These are phyloP conservation scores for Sarcophaga caerulescens DNA, from an alignment of 2,888 invertebrate genomes.

Conservation along the genomic window DNA sequence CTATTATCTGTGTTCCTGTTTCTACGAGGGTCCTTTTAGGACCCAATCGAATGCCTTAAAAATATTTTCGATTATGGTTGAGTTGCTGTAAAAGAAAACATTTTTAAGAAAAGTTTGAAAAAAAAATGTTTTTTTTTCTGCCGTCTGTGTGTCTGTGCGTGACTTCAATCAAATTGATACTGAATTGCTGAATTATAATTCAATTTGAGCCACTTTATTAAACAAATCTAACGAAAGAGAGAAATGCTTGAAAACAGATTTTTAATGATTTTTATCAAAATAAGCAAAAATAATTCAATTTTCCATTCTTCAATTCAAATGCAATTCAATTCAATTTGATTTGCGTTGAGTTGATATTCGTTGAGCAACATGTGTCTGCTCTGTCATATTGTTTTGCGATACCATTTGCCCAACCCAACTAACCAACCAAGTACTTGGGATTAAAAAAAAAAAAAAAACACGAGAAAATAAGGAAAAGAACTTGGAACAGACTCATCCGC, in stretches of 20 bases:
- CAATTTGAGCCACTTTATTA: constrained; percentile 25
- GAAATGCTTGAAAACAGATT: constrained; percentile 64
- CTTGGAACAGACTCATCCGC: constrained; percentile 20
- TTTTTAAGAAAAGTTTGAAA: too few relatives aligned
- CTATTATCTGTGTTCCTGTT: too few relatives aligned
- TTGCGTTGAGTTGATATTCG: not conserved
- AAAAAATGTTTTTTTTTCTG: not conserved
- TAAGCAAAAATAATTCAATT: constrained; percentile 70
- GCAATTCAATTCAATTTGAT: constrained; percentile 74
- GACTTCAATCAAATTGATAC: constrained; percentile 23
- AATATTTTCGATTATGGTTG: too few relatives aligned
- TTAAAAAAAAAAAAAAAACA: constrained; percentile 2
- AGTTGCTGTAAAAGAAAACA: too few relatives aligned
- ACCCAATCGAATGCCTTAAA: too few relatives aligned
- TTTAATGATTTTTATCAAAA: constrained; percentile 75
- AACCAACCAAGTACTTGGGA: constrained; percentile 23
- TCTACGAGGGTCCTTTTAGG: too few relatives aligned
- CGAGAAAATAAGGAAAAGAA: not conserved
- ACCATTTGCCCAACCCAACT: too few relatives aligned
- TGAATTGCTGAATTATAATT: constrained; percentile 23
- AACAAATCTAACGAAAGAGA: not conserved
- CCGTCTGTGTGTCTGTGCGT: not conserved
- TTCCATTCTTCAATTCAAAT: too few relatives aligned
- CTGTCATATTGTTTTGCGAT: constrained; percentile 4
- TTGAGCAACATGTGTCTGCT: constrained; percentile 59